Base-by-base conservation (phyloP, 2,113 vertebrate genomes). In the Cottus gobio region DNA sequence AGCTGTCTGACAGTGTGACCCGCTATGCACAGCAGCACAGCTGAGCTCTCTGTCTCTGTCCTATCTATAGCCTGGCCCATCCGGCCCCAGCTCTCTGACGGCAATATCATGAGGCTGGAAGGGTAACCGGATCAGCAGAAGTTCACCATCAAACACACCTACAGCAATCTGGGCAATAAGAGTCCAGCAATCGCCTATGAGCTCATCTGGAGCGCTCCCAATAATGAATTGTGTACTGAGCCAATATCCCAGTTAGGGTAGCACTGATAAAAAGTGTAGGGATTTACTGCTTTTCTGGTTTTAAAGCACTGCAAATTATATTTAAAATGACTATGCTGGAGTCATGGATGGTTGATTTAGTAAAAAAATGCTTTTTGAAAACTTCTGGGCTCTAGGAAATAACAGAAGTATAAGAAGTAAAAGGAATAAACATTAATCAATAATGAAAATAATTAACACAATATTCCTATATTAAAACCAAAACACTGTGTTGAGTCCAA, bases 11-110 rank as follows among this genome's bases (percentile, higher is more conserved):
- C 91, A 80, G 90, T 69, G 60, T 91, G 93, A 93, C 90, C 90
- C 82, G 86, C 83, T 88, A 88, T 71, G 85, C 80, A 92, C 83
- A 93, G 88, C 77, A 71, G 90, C 90, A 83, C 93, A 94, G 93
- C 93, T 95, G 94, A 95, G 89, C 88, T 90, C 87, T 87, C 86
- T 81, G 91, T 91, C 89, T 93, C 83, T 86, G 82, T 80, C 89
- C 94, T 95, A 95, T 95, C 86, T 95, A 94, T 96, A 95, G 94
- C 89, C 52, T 44, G 71, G 82, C 65, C 85, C 67, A 75, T 77
- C 78, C 64, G 54, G 65, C 82, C 71, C 62, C 74, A 46, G 68
- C 79, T 74, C 90, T 83, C 54, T 26, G 69, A 77, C 74, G 64
- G 87, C 83, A 75, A 80, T 83, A 73, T 89, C 85, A 85, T 69